Evolutionary conservation across 2,797 vertebrate species (phyloP).

Genomic region (Crocidura indochinensis): DNA sequence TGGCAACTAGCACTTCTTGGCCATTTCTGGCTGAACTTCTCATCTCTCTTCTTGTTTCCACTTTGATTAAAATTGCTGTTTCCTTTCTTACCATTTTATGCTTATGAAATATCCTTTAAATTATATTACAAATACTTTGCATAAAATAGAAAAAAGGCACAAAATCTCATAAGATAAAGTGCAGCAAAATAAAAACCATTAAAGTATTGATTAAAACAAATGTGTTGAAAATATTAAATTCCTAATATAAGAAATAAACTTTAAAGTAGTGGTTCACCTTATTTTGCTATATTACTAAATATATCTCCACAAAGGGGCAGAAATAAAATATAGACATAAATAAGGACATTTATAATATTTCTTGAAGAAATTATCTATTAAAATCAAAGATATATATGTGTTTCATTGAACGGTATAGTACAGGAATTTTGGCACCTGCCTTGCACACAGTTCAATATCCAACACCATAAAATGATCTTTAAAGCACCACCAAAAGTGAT

Average conservation of each 20-base stretch:
- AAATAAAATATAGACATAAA: not conserved
- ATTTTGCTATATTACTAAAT: slow-evolving; percentile 19
- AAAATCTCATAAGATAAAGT: slow-evolving; percentile 9
- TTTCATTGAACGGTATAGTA: too few relatives aligned
- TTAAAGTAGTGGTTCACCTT: not conserved
- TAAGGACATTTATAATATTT: not conserved
- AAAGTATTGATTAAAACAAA: too few relatives aligned
- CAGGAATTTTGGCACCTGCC: too few relatives aligned
- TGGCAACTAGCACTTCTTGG: not conserved
- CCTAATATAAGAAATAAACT: slow-evolving; percentile 1
- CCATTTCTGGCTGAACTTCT: not conserved
- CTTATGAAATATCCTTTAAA: slow-evolving; percentile 42
- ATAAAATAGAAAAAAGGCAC: not conserved
- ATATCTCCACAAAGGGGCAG: not conserved
- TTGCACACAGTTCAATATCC: too few relatives aligned
- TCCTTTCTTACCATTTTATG: not conserved
- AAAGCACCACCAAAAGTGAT: too few relatives aligned
- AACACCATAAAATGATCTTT: too few relatives aligned
- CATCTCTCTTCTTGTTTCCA: fast-evolving
- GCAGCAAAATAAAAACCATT: not conserved
- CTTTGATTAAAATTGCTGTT: not conserved
- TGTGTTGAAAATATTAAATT: slow-evolving; percentile 46
- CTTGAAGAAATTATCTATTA: not conserved
- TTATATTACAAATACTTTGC: slow-evolving; percentile 46
- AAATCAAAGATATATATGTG: too few relatives aligned